These are phyloP conservation scores for Fulica atra DNA, from an alignment of 2,113 vertebrate genomes.

Conservation along the genomic window DNA sequence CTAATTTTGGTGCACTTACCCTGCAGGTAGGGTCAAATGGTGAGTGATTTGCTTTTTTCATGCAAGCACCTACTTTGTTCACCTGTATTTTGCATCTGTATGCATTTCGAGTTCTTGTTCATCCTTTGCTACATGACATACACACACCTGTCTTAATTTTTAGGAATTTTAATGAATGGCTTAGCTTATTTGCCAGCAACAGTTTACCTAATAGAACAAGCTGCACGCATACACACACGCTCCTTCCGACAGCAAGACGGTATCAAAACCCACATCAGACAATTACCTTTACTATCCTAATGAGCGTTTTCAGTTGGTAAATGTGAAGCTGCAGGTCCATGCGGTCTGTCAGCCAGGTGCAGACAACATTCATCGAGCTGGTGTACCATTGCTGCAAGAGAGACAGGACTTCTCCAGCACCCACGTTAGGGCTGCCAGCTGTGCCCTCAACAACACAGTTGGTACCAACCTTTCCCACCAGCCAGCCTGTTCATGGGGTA, in stretches of 20 bases:
- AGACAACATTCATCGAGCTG: constrained; percentile 97
- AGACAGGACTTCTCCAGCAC: constrained; percentile 92
- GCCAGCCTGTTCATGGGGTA: neutral
- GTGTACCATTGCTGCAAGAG: constrained; percentile 99
- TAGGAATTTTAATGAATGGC: neutral
- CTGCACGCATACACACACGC: neutral
- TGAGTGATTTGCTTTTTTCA: neutral
- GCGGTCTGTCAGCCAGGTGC: constrained; percentile 97
- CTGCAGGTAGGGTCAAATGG: neutral
- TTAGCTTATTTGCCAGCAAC: neutral
- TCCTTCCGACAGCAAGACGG: neutral
- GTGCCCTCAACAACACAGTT: neutral
- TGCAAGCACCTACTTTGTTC: neutral
- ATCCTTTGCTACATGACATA: neutral
- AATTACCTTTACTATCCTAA: constrained; percentile 97
- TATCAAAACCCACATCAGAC: neutral
- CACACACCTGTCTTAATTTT: neutral
- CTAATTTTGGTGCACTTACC: neutral
- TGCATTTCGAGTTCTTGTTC: neutral
- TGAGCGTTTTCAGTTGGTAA: constrained; percentile 99
- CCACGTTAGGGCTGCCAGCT: neutral
- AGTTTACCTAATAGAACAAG: neutral
- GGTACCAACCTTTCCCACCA: neutral
- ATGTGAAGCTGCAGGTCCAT: constrained; percentile 99
- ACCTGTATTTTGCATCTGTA: neutral